Conservation (phyloP, 2,888 invertebrate genomes). For the Agonopterix alstromeriana region DNA sequence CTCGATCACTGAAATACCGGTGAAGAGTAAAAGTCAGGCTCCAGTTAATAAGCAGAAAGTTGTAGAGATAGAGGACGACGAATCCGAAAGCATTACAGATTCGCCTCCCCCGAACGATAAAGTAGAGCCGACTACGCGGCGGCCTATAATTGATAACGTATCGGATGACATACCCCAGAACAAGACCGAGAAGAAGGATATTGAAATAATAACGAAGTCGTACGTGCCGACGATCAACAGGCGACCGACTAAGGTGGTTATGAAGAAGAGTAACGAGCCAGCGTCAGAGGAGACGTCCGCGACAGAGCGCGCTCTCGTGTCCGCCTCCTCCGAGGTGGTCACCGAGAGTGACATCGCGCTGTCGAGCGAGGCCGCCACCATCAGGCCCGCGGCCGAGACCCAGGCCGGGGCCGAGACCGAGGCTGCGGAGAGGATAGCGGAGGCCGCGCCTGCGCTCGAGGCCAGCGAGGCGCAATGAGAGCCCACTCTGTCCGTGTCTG, state of each 20-base stretch:
- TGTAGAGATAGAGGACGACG: constrained; percentile 62
- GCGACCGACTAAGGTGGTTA: constrained; percentile 58
- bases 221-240: constrained; percentile 58
- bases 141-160: constrained; percentile 64
- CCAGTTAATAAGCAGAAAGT: constrained; percentile 41
- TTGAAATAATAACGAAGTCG: constrained; percentile 59
- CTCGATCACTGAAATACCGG: constrained; percentile 59
- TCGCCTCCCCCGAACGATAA: constrained; percentile 54
- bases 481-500: constrained; percentile 17
- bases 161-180: constrained; percentile 38
- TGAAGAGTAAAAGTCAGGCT: constrained; percentile 42
- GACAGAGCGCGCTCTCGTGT: constrained; percentile 14
- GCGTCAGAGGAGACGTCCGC: constrained; percentile 17
- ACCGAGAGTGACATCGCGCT: constrained; percentile 15
- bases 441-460: constrained; percentile 19
- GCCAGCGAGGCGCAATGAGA: constrained; percentile 25
- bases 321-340: constrained; percentile 23
- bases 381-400: background rate
- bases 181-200: constrained; percentile 47
- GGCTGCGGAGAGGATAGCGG: constrained; percentile 15
- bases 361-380: background rate
- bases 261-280: constrained; percentile 42
- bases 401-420: constrained; percentile 4
- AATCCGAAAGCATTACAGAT: constrained; percentile 50
- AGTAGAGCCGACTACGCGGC: constrained; percentile 55